Base-by-base conservation (phyloP, 1,140 invertebrate genomes). In the Orchesella cincta region DNA sequence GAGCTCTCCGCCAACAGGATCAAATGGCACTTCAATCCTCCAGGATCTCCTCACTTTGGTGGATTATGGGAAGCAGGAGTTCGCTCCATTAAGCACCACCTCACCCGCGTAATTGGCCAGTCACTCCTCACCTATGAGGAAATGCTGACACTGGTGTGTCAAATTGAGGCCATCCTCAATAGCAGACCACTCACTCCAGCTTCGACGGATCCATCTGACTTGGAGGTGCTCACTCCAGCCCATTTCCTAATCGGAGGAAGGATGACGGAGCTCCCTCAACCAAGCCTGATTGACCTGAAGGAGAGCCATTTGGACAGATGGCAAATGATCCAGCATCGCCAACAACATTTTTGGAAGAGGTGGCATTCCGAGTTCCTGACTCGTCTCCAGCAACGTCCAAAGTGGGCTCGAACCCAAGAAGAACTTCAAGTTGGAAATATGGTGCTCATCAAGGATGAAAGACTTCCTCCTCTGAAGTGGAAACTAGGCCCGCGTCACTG, bases 101-200 rank as follows among this genome's bases (percentile, higher is more conserved):
- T 57, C 14, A 5, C 3, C 26, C 54, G 54, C 14, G 54, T 57
- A 12, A 26, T 57, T 12, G 54, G 54, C 3, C 26, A 12, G 26
- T 57, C 54, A 57, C 12, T n/a, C 14, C 54, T 57, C 23, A 57
- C 54, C 8, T 57, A 57, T 23, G 54, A 57, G 54, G 54, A 57
- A 26, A n/a, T 57, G 14, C 54, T 14, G 8, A 57, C 54, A n/a
- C 23, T 57, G 3, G 23, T 57, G 14, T 12, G 12, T 8, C 54
- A 57, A 57, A 57, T 57, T 57, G 54, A 57, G 54, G 54, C 12
- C 12, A 57, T 57, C 54, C 54, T 57, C 14, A 57, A 57, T 57
- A 18, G 12, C 8, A 12, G 54, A 14, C 54, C 54, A 14, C 54
- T 57, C 26, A 23, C 26, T 57, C 54, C 54, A n/a, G 54, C 54